These are phyloP conservation scores for Emydoidea blandingii DNA, from an alignment of 2,797 vertebrate genomes.

Conservation along the genomic window DNA sequence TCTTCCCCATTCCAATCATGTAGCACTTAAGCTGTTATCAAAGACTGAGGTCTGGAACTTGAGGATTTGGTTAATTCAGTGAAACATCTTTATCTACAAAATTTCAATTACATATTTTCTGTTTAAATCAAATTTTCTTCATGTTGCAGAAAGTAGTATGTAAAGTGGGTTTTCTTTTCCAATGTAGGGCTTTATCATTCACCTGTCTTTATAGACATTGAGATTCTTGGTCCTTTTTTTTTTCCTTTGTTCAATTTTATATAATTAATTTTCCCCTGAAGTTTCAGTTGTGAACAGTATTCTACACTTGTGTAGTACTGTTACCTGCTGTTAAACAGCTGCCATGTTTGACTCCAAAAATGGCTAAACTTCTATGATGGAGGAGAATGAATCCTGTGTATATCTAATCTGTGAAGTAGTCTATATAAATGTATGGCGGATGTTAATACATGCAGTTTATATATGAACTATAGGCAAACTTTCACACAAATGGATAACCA, in stretches of 20 bases:
- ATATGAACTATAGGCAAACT: background rate
- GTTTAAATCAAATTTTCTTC: background rate
- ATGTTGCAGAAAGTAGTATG: background rate
- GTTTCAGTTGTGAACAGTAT: background rate
- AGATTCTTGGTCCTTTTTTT: background rate
- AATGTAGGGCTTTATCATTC: background rate
- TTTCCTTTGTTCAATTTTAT: background rate
- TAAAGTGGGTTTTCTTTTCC: background rate
- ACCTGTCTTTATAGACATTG: background rate
- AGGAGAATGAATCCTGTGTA: background rate
- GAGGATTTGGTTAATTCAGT: background rate
- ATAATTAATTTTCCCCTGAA: background rate
- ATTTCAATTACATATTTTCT: background rate
- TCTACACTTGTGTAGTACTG: background rate
- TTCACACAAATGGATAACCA: background rate
- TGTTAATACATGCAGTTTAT: background rate
- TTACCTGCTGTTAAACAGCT: background rate
- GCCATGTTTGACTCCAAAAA: background rate
- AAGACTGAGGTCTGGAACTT: conserved; percentile 5
- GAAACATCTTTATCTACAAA: background rate
- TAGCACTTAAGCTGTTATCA: background rate
- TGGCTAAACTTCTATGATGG: background rate
- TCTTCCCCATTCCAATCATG: conserved; percentile 11
- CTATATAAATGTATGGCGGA: background rate
- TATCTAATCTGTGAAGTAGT: background rate